Evolutionary conservation across 2,888 invertebrate genomes (phyloP).

Genomic region (Plutella xylostella): DNA sequence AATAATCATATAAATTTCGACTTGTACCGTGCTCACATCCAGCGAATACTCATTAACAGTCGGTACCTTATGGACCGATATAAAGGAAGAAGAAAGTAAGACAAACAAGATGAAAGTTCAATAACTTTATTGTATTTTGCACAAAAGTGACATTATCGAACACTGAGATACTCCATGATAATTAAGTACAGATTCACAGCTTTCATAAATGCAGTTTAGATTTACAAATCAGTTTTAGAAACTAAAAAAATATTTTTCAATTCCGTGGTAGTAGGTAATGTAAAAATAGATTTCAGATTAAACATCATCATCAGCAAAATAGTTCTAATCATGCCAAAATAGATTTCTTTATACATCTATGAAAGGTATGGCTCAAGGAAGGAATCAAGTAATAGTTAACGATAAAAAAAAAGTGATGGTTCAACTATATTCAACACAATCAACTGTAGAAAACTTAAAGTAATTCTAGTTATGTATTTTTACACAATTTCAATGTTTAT

Average conservation of each 20-base stretch:
- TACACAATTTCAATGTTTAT: background rate
- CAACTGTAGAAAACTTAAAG: no score
- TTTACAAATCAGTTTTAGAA: constrained; percentile 16
- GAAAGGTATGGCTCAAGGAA: no score
- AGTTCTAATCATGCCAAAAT: background rate
- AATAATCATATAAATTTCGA: no score
- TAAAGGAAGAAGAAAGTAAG: background rate
- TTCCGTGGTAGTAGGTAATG: constrained; percentile 4
- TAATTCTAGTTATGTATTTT: no score
- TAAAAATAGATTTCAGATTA: constrained; percentile 1
- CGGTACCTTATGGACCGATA: no score
- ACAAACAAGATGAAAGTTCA: background rate
- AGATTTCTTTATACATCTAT: background rate
- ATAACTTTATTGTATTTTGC: constrained; percentile 44
- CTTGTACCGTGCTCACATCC: no score
- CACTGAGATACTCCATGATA: constrained; percentile 59
- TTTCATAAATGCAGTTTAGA: constrained; percentile 46
- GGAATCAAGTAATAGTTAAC: no score
- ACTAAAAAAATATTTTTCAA: constrained; percentile 6
- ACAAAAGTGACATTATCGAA: constrained; percentile 61
- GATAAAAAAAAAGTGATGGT: no score
- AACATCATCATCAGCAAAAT: background rate
- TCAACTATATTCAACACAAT: no score
- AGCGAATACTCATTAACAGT: no score
- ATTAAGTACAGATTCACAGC: constrained; percentile 68